Base-by-base conservation (phyloP, 2,888 invertebrate genomes). In the Eulithis prunata region DNA sequence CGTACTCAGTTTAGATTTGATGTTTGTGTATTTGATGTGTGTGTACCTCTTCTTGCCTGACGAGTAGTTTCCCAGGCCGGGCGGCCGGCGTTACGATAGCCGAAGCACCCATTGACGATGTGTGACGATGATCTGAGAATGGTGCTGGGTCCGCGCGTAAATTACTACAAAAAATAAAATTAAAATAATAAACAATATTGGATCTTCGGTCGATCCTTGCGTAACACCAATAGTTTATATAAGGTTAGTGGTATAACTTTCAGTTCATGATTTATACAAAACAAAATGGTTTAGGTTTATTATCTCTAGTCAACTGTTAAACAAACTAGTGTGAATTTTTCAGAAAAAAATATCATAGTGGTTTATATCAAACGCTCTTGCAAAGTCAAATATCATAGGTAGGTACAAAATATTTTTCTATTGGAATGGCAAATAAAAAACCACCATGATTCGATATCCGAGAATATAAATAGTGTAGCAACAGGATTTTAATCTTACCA, bases 141-240 rank as follows among this genome's bases (percentile, higher is more conserved):
- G 96, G 95, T 0, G 94, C 93, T 5, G 95, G 91, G 80, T 96
- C 96, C 61, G 95, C 95, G n/a, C 96, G 94, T 14, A 97, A 91
- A 79, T 95, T 96, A 58, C 95, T 95, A 78, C 5, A 12, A 32
- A 8, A 46, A 45, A 43, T n/a, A 47, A 5, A 12, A n/a, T 11
- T 7, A 14, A 13, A 46, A 14, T 10, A 21, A 21, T 49, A 49
- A 49, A 49, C 49, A 21, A 21, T 49, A 21, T 21, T 21, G 49
- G 49, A 11, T 21, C 21, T 10, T 11, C 11, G 4, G 3, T 49
- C 21, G 49, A 49, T 10, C 21, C 49, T 11, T 49, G 49, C n/a
- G 21, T 21, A 21, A 21, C 49, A 10, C 49, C 21, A 49, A 14
- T 8, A 3, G 4, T 49, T 10, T 10, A 21, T 21, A 0, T 0